Base-by-base conservation (phyloP, 2,888 invertebrate species). In the Pristionchus exspectatus region DNA sequence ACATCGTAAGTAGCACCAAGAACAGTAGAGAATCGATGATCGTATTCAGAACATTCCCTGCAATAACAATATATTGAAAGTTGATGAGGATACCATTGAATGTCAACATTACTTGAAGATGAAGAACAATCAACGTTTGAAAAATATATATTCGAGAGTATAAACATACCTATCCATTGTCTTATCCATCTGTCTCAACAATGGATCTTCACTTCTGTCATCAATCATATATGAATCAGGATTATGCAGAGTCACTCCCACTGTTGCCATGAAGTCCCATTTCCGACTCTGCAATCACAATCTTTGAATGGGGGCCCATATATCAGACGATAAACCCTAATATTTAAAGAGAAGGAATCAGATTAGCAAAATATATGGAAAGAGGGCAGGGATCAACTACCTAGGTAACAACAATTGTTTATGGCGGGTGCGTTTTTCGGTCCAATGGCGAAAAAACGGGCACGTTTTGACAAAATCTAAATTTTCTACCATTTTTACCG, bases 191-290 rank as follows among this genome's bases (percentile, higher is more conserved):
- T 14, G 2, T 5, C 16, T 38, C 18, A 77, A 12, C 1, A 77
- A 2, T 0, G 24, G 5, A 50, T 77, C 77, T n/a, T 44, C 12
- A 24, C 3, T 50, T n/a, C 77, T n/a, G 5, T 44, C 77, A 77
- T 77, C 24, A 33, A 77, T 77, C 77, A 77, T 77, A 50, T 77
- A 77, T 44, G 77, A 77, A n/a, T 77, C 77, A 18, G 77, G 77
- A 18, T 50, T 77, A 2, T 77, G 10, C 24, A 77, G 44, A 5
- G 77, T 77, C 21, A 77, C 77, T 77, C 77, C 77, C 2, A 77
- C 77, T 9, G 77, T 77, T n/a, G 77, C 77, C 50, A 77, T 21
- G 77, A 44, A 77, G 50, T 77, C 30, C 77, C 77, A 77, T 10
- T 44, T 38, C 44, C 24, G 21, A 21, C 77, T 38, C 77, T 77